Percentiles rank a stretch among this genome's conserved stretches.
These are phyloP conservation scores for Apodemia hepburni DNA, from an alignment of 2,888 invertebrate genomes.

Conservation along the genomic window DNA sequence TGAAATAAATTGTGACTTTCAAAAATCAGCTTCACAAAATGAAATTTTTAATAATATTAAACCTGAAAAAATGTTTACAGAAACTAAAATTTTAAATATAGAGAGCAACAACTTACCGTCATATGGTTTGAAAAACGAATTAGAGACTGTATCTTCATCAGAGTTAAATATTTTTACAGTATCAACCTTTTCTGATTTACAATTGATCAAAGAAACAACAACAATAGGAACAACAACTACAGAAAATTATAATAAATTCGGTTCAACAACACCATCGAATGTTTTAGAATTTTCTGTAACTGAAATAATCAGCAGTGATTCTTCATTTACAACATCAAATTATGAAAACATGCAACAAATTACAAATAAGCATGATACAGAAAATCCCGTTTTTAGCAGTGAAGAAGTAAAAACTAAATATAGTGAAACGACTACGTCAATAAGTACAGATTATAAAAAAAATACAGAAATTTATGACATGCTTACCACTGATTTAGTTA, in stretches of 20 bases:
- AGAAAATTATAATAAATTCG: background rate
- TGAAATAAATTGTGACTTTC: slow-evolving; percentile 83
- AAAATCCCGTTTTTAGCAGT: slow-evolving; percentile 34
- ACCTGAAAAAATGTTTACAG: background rate
- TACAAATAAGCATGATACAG: slow-evolving; percentile 39
- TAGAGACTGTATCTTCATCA: background rate
- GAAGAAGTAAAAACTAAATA: slow-evolving; percentile 30
- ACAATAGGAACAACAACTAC: background rate
- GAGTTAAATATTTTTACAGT: background rate
- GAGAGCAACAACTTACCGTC: background rate
- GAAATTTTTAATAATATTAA: slow-evolving; percentile 15
- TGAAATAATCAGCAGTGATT: slow-evolving; percentile 39
- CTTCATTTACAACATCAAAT: slow-evolving; percentile 33
- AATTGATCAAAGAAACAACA: background rate
- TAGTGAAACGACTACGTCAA: slow-evolving; percentile 14
- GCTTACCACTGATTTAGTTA: no score
- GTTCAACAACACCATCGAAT: background rate
- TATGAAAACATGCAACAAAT: slow-evolving; percentile 6
- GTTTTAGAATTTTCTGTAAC: slow-evolving; percentile 42
- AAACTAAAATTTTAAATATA: background rate
- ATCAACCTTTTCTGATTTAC: background rate
- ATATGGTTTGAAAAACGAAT: background rate
- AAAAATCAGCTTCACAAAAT: slow-evolving; percentile 31
- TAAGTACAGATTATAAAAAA: no score
- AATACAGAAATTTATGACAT: no score